Evolutionary conservation across 2,797 vertebrate species (phyloP).

Genomic region (Phylloscopus collybita): DNA sequence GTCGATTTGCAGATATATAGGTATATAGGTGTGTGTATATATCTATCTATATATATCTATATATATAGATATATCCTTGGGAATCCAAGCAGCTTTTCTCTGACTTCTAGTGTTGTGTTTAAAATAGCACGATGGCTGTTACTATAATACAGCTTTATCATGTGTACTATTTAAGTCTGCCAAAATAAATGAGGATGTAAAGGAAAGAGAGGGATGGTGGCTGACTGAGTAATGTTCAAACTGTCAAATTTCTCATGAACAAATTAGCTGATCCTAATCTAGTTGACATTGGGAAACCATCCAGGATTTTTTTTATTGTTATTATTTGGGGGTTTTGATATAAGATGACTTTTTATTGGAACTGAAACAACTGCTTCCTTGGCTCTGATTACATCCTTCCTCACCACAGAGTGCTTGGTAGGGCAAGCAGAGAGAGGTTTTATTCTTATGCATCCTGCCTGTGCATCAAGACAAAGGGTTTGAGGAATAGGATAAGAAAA

Average conservation of each 20-base stretch:
- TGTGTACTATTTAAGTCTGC: slow-evolving; percentile 8
- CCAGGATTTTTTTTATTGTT: background rate
- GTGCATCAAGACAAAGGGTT: background rate
- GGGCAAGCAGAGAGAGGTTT: background rate
- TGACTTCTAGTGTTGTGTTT: slow-evolving; percentile 36
- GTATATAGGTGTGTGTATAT: background rate
- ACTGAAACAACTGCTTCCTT: slow-evolving; percentile 31
- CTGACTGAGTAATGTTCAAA: slow-evolving; percentile 53
- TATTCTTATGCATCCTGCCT: background rate
- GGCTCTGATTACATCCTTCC: slow-evolving; percentile 40
- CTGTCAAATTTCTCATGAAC: slow-evolving; percentile 64
- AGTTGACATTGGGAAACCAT: slow-evolving; percentile 61
- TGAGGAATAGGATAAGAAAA: background rate
- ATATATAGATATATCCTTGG: background rate
- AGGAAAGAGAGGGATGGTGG: slow-evolving; percentile 33
- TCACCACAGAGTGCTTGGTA: background rate
- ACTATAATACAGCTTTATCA: slow-evolving; percentile 19
- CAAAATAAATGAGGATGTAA: slow-evolving; percentile 50
- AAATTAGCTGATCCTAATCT: slow-evolving; percentile 73
- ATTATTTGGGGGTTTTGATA: background rate
- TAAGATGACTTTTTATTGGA: slow-evolving; percentile 61
- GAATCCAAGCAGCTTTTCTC: slow-evolving; percentile 2
- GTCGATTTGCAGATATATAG: background rate
- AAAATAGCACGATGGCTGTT: background rate
- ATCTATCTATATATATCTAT: no score